These are phyloP conservation scores for Brachypalpus laphriformis DNA, from an alignment of 2,888 invertebrate species.

Conservation along the genomic window DNA sequence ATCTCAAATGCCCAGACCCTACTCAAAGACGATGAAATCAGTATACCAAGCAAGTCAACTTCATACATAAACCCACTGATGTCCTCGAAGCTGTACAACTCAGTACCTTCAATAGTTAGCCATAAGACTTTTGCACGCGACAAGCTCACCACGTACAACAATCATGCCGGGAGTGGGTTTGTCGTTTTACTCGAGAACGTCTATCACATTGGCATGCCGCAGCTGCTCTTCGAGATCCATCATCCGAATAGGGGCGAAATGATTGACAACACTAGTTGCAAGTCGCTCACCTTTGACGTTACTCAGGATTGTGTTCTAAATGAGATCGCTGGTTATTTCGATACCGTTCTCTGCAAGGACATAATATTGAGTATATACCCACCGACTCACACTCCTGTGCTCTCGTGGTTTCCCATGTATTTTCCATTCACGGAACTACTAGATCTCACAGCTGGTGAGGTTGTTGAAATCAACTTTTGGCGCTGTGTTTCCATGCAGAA, in stretches of 20 bases:
- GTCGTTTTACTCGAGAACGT: conserved; percentile 88
- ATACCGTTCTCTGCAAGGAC: conserved; percentile 92
- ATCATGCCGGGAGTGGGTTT: conserved; percentile 91
- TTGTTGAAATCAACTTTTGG: conserved; percentile 93
- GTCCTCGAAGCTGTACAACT: conserved; percentile 93
- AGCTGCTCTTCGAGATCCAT: conserved; percentile 90
- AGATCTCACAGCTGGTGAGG: conserved; percentile 87
- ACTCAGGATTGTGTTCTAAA: conserved; percentile 92
- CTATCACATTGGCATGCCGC: conserved; percentile 80
- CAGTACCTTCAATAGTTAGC: conserved; percentile 84
- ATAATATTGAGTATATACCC: conserved; percentile 95
- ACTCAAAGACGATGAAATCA: conserved; percentile 93
- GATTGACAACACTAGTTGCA: conserved; percentile 89
- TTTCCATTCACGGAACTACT: conserved; percentile 89
- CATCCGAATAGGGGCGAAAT: conserved; percentile 92
- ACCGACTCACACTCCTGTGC: conserved; percentile 94
- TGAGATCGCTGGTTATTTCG: conserved; percentile 98
- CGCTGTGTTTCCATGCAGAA: conserved; percentile 89
- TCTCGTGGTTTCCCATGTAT: conserved; percentile 98
- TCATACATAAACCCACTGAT: conserved; percentile 97
- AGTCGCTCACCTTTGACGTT: conserved; percentile 87
- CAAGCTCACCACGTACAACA: conserved; percentile 76
- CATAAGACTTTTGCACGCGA: conserved; percentile 77
- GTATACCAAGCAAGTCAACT: conserved; percentile 94
- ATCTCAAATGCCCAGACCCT: conserved; percentile 93